Percentiles rank a stretch among this genome's conserved stretches.
These are phyloP conservation scores for Mythimna loreyi DNA, from an alignment of 2,888 invertebrate genomes.

Conservation along the genomic window DNA sequence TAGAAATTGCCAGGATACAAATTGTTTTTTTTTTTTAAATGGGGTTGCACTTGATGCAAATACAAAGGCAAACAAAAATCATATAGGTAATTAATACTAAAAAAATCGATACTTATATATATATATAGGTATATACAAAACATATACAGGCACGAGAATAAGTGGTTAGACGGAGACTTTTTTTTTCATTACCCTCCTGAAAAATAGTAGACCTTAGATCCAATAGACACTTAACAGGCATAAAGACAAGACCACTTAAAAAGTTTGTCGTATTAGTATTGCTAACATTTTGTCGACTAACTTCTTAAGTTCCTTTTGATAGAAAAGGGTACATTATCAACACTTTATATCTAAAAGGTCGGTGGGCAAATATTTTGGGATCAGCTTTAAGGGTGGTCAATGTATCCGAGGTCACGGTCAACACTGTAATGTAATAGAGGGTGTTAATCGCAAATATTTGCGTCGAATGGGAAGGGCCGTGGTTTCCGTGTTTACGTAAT, in stretches of 20 bases:
- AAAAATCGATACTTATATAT: too few relatives aligned
- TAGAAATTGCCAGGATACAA: too few relatives aligned
- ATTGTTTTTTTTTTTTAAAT: too few relatives aligned
- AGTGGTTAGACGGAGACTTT: too few relatives aligned
- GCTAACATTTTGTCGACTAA: conserved; percentile 17
- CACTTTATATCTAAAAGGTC: conserved; percentile 46
- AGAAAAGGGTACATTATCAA: conserved; percentile 37
- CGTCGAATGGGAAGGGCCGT: neutral
- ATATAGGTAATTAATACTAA: too few relatives aligned
- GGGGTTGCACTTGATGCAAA: too few relatives aligned
- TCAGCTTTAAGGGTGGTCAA: conserved; percentile 32
- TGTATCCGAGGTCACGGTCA: conserved; percentile 28
- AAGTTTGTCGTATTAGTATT: too few relatives aligned
- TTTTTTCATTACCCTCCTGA: too few relatives aligned
- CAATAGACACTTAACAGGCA: neutral
- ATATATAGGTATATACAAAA: too few relatives aligned
- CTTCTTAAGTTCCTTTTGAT: conserved; percentile 5
- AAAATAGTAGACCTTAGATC: too few relatives aligned
- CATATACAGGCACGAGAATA: too few relatives aligned
- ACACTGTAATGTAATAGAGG: conserved; percentile 33
- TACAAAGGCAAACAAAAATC: too few relatives aligned
- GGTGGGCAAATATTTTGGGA: conserved; percentile 51
- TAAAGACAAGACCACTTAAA: conserved; percentile 12
- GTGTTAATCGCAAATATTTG: conserved; percentile 38
- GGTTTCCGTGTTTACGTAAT: neutral